Base-by-base conservation (phyloP, 2,888 invertebrate species). In the Ptychoptera contaminata region DNA sequence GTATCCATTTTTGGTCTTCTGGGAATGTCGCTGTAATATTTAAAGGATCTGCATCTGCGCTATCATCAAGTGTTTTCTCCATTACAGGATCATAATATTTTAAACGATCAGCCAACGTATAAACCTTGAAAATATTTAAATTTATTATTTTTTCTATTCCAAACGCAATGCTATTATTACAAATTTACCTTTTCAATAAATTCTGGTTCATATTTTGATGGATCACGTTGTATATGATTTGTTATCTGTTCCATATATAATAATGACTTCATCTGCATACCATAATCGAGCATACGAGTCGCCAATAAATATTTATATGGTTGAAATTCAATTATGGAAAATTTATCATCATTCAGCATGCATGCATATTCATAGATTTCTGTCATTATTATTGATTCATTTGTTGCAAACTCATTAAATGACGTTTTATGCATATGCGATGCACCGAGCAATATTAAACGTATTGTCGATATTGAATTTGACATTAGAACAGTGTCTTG, bases 281-380 rank as follows among this genome's bases (percentile, higher is more conserved):
- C 92, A 56, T 74, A 73, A 56, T 87, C 86, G 7, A 79, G 70
- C 56, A 94, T 73, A 49, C 86, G 75, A 10, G 76, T 69, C 39
- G 87, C 83, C 64, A 90, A 68, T 51, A 92, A 61, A 60, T 82
- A 79, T 71, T 94, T 94, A 68, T 86, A 92, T 44, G 78, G 73
- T 79, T 90, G 67, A 55, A 87, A 73, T 56, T 83, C 79, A 1
- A 76, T 69, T 47, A 92, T 72, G 39, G 74, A 72, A 60, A 80
- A 86, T 44, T 75, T 72, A 16, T 77, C 74, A 58, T 81, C 82
- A 51, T 79, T 82, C 42, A 94, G 71, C 47, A 82, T 79, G 50
- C 84, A 74, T 5, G 92, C 93, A 62, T 91, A 96, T 65, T 94
- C 94, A 63, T 91, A 94, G 48, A 94, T 81, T 68, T 94, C 93